Evolutionary conservation across 92 coral and sea anemone species (phyloP).

Genomic region (Porites lobata): DNA sequence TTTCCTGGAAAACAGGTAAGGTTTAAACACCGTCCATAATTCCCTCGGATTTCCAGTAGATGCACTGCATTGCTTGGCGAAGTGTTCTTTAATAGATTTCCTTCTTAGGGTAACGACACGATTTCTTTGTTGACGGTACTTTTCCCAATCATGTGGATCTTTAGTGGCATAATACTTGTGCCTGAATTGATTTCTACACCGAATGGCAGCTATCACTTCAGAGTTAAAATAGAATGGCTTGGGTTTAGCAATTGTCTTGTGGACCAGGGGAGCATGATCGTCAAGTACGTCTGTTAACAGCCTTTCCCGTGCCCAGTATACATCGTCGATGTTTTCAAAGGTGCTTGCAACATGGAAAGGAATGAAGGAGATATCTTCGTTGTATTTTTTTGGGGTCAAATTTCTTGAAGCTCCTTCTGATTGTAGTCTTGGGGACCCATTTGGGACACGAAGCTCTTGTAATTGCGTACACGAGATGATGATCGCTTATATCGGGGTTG

Average conservation of each 20-base stretch:
- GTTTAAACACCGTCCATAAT: too few species aligned
- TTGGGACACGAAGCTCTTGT: not conserved
- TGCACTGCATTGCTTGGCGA: conserved; percentile 11
- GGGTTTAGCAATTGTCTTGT: too few species aligned
- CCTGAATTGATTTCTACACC: not conserved
- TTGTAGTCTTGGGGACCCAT: conserved; percentile 12
- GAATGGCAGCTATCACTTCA: too few species aligned
- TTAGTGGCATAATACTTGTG: not conserved
- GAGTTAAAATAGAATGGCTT: too few species aligned
- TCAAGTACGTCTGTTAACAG: too few species aligned
- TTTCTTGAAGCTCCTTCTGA: conserved; percentile 19
- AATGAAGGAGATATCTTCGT: conserved; percentile 9
- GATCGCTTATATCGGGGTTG: conserved; percentile 15
- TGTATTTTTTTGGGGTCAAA: conserved; percentile 7
- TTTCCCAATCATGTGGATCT: conserved; percentile 1
- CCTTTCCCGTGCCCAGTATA: too few species aligned
- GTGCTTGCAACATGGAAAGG: conserved; percentile 33
- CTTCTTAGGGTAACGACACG: not conserved
- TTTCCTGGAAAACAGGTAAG: too few species aligned
- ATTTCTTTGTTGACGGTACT: conserved; percentile 42
- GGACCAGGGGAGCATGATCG: too few species aligned
- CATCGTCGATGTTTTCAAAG: conserved; percentile 42
- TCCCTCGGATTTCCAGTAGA: too few species aligned
- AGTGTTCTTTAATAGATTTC: conserved; percentile 5
- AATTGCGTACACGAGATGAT: conserved; percentile 16